These are phyloP conservation scores for Nebria brevicollis DNA, from an alignment of 2,888 invertebrate genomes.

Conservation along the genomic window DNA sequence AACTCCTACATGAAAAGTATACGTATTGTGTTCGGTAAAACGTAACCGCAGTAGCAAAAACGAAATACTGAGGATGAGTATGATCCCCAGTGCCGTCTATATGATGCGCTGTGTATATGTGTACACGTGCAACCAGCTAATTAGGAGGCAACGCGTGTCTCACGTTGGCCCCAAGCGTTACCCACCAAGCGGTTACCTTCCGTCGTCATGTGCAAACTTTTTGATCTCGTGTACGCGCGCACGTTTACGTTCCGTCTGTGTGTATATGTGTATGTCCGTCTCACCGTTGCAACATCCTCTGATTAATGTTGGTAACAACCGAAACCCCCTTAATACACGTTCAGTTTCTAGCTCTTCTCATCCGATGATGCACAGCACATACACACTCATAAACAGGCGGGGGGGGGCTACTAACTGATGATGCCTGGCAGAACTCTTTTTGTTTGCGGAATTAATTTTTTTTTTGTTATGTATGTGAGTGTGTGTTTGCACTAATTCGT, in stretches of 20 bases:
- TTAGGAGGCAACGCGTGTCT: background rate
- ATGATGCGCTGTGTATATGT: background rate
- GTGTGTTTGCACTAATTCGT: background rate
- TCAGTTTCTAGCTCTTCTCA: background rate
- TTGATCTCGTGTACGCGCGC: background rate
- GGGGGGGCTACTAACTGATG: background rate
- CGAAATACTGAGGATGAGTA: background rate
- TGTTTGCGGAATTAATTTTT: background rate
- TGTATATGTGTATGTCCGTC: background rate
- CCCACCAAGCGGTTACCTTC: background rate
- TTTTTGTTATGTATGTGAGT: background rate
- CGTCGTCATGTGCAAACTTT: conserved; percentile 1
- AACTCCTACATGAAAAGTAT: background rate
- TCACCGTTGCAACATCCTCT: background rate
- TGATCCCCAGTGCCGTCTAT: background rate
- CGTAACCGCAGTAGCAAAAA: background rate
- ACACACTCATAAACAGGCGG: background rate
- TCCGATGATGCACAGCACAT: background rate
- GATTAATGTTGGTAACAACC: conserved; percentile 1
- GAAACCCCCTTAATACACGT: background rate
- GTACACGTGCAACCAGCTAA: conserved; percentile 1
- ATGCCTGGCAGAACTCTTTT: background rate
- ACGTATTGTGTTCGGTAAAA: background rate
- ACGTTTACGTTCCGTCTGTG: background rate
- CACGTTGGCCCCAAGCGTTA: background rate